These are phyloP conservation scores for Catalaphyllia jardinei DNA, from an alignment of 64 coral and sea anemone genomes.

Conservation along the genomic window DNA sequence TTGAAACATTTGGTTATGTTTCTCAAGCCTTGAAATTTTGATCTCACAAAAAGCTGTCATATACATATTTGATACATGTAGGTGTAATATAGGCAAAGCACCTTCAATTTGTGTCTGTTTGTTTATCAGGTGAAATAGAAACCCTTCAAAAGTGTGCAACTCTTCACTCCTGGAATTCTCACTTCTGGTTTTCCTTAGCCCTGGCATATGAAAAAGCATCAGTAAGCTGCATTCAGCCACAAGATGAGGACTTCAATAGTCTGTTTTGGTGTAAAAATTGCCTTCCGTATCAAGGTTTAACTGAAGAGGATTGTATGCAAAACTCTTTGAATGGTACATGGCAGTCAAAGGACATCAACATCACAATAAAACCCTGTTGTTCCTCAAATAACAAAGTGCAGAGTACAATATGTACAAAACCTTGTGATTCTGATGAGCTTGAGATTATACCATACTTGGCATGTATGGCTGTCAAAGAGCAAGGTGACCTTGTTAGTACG, in stretches of 20 bases:
- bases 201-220: constrained; percentile 41
- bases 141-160: constrained; percentile 30
- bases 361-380: neutral
- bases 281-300: neutral
- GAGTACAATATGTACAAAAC: neutral
- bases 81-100: no score
- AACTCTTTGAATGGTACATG: neutral
- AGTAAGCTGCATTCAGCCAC: neutral
- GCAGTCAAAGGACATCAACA: neutral
- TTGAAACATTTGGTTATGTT: no score
- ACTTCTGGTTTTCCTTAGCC: constrained; percentile 53
- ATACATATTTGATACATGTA: no score
- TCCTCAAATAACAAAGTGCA: neutral
- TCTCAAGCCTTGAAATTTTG: no score
- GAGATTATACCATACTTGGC: neutral
- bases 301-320: neutral
- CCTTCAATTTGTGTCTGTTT: neutral
- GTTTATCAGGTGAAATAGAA: constrained; percentile 46
- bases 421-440: neutral
- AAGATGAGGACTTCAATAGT: neutral
- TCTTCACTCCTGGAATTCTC: constrained; percentile 55
- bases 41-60: no score
- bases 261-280: neutral
- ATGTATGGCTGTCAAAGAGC: neutral
- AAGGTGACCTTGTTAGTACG: neutral